These are phyloP conservation scores for Pseudorhombus dupliciocellatus DNA, from an alignment of 2,113 vertebrate genomes.

Conservation along the genomic window DNA sequence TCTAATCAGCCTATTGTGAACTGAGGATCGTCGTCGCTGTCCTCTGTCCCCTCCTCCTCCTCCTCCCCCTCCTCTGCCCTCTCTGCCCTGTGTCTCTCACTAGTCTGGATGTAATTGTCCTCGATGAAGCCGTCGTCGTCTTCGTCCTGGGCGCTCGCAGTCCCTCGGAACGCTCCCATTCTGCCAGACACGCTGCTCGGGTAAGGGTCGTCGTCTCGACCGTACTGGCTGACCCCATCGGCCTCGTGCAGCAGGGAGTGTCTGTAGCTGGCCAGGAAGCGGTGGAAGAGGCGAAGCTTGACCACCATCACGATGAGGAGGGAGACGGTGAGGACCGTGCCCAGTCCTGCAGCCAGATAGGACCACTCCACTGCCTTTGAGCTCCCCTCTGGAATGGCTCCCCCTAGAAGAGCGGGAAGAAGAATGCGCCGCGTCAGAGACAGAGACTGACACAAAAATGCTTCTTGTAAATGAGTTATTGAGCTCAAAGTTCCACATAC, in stretches of 20 bases:
- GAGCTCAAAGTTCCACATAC: conserved; percentile 38
- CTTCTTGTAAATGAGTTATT: not conserved
- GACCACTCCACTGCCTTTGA: conserved; percentile 70
- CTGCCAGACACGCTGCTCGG: conserved; percentile 38
- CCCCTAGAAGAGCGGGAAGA: not conserved
- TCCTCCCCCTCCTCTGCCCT: conserved; percentile 31
- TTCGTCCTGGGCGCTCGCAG: conserved; percentile 73
- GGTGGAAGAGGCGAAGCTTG: conserved; percentile 87
- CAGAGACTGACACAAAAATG: not conserved
- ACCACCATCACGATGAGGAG: conserved; percentile 81
- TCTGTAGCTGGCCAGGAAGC: conserved; percentile 85
- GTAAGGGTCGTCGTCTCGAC: conserved; percentile 46
- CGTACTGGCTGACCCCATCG: conserved; percentile 70
- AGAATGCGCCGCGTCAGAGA: not conserved
- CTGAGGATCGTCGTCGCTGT: conserved; percentile 77
- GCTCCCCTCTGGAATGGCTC: fast-evolving
- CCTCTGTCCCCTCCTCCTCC: conserved; percentile 61
- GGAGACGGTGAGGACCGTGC: conserved; percentile 81
- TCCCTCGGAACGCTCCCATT: not conserved
- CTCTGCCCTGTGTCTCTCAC: conserved; percentile 74
- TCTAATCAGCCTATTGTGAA: conserved; percentile 70
- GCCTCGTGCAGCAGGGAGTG: conserved; percentile 83
- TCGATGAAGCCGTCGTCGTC: conserved; percentile 93
- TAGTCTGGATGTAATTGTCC: conserved; percentile 94
- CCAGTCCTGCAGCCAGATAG: conserved; percentile 82